Evolutionary conservation across 2,113 vertebrate genomes (phyloP).

Genomic region (Oplegnathus fasciatus): DNA sequence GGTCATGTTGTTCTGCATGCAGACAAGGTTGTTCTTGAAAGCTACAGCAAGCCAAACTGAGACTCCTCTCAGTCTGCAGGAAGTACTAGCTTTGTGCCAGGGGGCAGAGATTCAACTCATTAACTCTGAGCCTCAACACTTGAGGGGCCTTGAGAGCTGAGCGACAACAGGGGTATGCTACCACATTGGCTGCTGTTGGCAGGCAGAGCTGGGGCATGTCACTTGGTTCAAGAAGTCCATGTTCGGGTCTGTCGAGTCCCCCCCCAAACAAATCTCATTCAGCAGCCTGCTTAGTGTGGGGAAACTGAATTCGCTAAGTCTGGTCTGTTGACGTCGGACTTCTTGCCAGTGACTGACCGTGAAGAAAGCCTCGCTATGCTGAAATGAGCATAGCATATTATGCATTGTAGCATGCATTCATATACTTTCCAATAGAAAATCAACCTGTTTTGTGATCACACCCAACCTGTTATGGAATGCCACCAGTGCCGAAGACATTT

Average conservation of each 20-base stretch:
- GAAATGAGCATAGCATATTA: constrained; percentile 27
- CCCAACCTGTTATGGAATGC: neutral
- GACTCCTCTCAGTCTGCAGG: constrained; percentile 52
- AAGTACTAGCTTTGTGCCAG: constrained; percentile 24
- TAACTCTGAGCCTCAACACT: constrained; percentile 53
- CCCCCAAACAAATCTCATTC: constrained; percentile 8
- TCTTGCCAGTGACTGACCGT: constrained; percentile 34
- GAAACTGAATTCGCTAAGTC: constrained; percentile 13
- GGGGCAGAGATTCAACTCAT: constrained; percentile 55
- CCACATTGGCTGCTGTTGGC: constrained; percentile 45
- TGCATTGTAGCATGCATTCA: neutral
- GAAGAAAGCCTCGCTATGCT: constrained; percentile 37
- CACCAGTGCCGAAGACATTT: neutral
- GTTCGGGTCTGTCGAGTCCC: constrained; percentile 30
- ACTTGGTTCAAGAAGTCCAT: constrained; percentile 45
- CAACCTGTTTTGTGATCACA: constrained; percentile 14
- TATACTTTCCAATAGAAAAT: neutral
- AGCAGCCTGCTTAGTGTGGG: constrained; percentile 18
- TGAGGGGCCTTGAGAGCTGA: constrained; percentile 36
- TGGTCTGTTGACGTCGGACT: constrained; percentile 7
- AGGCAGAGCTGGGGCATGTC: constrained; percentile 41
- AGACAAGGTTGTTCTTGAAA: neutral
- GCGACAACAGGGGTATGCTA: constrained; percentile 41
- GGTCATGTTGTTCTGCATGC: constrained; percentile 26
- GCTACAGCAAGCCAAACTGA: constrained; percentile 7